A percentile compares a stretch with the other conserved stretches of the same genome.
phyloP scores from a whole-genome alignment of 2,888 invertebrate genomes.

The Meteorus cinctellus region DNA sequence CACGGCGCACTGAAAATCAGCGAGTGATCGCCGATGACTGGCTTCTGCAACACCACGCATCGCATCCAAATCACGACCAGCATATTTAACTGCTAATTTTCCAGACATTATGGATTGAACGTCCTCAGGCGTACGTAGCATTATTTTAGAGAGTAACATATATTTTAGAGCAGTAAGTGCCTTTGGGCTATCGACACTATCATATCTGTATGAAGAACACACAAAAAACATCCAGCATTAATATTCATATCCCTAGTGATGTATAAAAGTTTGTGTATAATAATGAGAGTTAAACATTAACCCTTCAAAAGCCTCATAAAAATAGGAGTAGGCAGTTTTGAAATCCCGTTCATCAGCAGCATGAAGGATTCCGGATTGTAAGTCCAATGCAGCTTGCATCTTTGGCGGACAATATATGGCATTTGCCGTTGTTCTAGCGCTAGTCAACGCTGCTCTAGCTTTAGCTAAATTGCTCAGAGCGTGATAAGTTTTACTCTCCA shows the following conservation, averaged over 20 bases:
- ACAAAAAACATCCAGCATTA: constrained; percentile 8
- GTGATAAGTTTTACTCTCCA: constrained; percentile 99
- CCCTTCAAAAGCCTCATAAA: constrained; percentile 99
- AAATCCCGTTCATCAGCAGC: constrained; percentile 99
- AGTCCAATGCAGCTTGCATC: constrained; percentile 97
- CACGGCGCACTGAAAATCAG: constrained; percentile 95
- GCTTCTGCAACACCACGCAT: constrained; percentile 98
- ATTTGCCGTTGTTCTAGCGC: constrained; percentile 99
- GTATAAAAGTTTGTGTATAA: constrained; percentile 29
- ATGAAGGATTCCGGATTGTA: constrained; percentile 98
- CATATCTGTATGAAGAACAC: constrained; percentile 71
- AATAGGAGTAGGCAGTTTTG: constrained; percentile 99
- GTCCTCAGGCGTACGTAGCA: constrained; percentile 97
- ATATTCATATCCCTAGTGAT: constrained; percentile 75
- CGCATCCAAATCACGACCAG: constrained; percentile 95
- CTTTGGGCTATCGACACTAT: constrained; percentile 93
- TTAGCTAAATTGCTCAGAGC: constrained; percentile 97
- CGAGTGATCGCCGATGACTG: constrained; percentile 95
- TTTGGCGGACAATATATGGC: constrained; percentile 99
- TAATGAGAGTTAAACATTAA: constrained; percentile 73
- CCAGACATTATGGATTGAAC: constrained; percentile 96
- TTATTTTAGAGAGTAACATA: constrained; percentile 99
- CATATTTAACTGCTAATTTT: constrained; percentile 97
- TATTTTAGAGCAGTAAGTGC: constrained; percentile 98
- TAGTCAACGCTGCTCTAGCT: constrained; percentile 96